phyloP scores from a whole-genome alignment of 2,797 vertebrate species.

The Lepilemur septentrionalis region DNA sequence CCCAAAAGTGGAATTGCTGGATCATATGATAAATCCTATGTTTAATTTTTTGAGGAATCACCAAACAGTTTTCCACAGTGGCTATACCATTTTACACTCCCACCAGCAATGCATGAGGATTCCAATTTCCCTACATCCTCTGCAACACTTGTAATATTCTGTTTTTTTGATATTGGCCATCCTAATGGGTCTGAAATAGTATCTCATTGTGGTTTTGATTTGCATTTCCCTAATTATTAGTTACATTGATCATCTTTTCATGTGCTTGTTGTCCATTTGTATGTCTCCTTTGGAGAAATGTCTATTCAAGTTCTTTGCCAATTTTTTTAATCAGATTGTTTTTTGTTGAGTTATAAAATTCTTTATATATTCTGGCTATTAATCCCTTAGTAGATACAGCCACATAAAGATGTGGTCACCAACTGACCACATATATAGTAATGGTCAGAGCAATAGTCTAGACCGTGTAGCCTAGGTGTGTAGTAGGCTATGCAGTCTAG shows the following conservation, averaged over 20 bases:
- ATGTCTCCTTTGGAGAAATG: background rate
- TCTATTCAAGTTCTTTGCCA: background rate
- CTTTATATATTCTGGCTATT: background rate
- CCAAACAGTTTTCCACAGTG: background rate
- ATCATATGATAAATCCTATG: background rate
- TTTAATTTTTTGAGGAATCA: background rate
- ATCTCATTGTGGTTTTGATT: background rate
- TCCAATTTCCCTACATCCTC: background rate
- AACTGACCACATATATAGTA: background rate
- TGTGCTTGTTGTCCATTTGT: background rate
- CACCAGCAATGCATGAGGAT: background rate
- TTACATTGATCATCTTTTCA: background rate
- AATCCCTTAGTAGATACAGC: background rate
- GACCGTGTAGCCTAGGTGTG: background rate
- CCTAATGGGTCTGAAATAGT: background rate
- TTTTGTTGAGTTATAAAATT: background rate
- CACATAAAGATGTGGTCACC: background rate
- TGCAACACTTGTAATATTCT: background rate
- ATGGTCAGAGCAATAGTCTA: background rate
- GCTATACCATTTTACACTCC: background rate
- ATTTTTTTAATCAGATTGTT: background rate
- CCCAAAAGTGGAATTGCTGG: background rate
- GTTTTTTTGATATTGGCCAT: background rate
- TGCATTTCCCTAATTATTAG: background rate
- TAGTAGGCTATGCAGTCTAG: background rate